Conservation (phyloP, 2,888 invertebrate genomes). For the Xanthorhoe spadicearia region DNA sequence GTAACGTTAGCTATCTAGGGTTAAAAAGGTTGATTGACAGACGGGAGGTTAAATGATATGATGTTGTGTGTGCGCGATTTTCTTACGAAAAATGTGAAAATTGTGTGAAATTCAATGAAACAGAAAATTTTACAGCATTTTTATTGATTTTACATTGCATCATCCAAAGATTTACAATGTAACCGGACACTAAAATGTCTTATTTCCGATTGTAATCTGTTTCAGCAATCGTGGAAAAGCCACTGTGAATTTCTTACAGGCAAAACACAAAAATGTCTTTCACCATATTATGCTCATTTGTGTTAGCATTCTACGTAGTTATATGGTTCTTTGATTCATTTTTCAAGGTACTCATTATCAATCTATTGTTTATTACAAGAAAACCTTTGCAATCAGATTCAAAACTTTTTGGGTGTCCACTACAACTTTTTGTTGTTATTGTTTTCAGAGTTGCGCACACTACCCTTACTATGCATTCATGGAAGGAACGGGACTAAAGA, state of each 20-base stretch:
- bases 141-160: too few relatives aligned
- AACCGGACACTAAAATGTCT: not conserved
- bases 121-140: too few relatives aligned
- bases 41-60: too few relatives aligned
- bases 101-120: not conserved
- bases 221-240: not conserved
- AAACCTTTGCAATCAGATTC: not conserved
- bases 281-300: constrained; percentile 84
- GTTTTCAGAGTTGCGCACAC: constrained; percentile 91
- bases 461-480: constrained; percentile 92
- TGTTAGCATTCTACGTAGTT: constrained; percentile 87
- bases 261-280: constrained; percentile 85
- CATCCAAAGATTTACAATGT: too few relatives aligned
- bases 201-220: not conserved
- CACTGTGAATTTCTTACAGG: not conserved
- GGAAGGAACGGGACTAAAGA: constrained; percentile 89
- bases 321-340: constrained; percentile 92
- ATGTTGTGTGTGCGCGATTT: too few relatives aligned
- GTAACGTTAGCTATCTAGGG: too few relatives aligned
- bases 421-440: constrained; percentile 4
- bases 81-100: not conserved
- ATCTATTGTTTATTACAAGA: constrained; percentile 45
- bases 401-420: not conserved
- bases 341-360: too few relatives aligned
- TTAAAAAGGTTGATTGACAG: too few relatives aligned